A percentile compares a stretch with the other conserved stretches of the same genome.
Conservation (phyloP, 2,113 vertebrate genomes). For the Tapirus terrestris region DNA sequence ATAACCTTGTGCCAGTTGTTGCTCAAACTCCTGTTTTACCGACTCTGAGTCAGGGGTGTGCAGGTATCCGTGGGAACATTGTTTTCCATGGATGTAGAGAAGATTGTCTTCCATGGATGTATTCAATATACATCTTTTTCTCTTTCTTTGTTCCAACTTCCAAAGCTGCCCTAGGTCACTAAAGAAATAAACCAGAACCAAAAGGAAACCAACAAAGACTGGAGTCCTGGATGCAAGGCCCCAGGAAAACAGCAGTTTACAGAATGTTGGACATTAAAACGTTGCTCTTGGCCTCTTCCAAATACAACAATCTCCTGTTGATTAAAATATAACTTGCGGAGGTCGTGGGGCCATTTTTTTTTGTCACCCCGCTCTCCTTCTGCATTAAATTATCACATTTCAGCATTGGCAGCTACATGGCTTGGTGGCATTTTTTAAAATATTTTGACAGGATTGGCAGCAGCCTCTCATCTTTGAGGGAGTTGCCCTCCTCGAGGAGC, state of each 20-base stretch:
- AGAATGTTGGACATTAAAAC: neutral
- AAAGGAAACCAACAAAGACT: neutral
- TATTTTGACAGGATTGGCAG: neutral
- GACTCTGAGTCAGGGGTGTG: accelerated
- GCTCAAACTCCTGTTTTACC: neutral
- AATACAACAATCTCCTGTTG: neutral
- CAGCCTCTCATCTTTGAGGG: neutral
- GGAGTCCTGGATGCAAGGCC: neutral
- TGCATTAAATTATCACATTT: constrained; percentile 50
- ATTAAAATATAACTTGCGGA: constrained; percentile 45
- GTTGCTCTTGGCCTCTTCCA: constrained; percentile 38
- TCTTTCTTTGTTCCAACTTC: constrained; percentile 19
- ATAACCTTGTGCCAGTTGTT: neutral
- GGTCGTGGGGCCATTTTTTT: neutral
- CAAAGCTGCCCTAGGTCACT: neutral
- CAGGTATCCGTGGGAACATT: neutral
- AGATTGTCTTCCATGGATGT: neutral
- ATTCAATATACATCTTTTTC: neutral
- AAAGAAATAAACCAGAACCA: constrained; percentile 45
- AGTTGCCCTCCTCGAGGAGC: neutral
- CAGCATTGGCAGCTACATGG: neutral
- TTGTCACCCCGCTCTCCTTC: neutral
- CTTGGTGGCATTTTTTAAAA: constrained; percentile 33
- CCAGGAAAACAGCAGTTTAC: constrained; percentile 6
- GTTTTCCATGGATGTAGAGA: neutral